phyloP scores from a whole-genome alignment of 1,140 invertebrate species.

The Caenorhabditis remanei region DNA sequence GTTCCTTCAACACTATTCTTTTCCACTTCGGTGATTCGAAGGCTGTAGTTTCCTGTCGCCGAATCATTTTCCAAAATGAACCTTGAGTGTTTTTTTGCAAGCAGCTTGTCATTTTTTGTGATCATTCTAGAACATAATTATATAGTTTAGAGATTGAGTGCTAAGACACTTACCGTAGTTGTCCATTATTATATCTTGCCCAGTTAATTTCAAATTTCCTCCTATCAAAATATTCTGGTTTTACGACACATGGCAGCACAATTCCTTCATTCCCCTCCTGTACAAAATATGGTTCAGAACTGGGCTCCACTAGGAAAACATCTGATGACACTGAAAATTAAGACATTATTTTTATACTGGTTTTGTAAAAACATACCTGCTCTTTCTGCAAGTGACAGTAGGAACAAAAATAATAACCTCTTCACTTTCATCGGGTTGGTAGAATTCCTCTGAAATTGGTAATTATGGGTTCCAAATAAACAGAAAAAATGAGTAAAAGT shows the following conservation, averaged over 20 bases:
- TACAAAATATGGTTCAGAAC: conserved; percentile 51
- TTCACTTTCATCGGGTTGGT: not conserved
- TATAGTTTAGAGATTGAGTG: no score
- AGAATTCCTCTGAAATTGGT: conserved; percentile 24
- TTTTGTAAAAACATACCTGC: not conserved
- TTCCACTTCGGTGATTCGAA: conserved; percentile 51
- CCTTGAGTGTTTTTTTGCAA: conserved; percentile 19
- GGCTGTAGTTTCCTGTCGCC: conserved; percentile 52
- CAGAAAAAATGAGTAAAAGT: not conserved
- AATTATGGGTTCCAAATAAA: not conserved
- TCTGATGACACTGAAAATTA: conserved; percentile 19
- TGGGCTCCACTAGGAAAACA: not conserved
- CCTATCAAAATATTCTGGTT: conserved; percentile 38
- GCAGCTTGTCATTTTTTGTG: conserved; percentile 40
- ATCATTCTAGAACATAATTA: not conserved
- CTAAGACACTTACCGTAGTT: not conserved
- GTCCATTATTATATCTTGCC: conserved; percentile 57
- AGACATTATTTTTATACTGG: not conserved
- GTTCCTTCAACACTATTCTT: conserved; percentile 42
- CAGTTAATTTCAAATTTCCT: conserved; percentile 58
- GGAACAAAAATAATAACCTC: not conserved
- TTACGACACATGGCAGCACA: conserved; percentile 39
- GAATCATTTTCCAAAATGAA: conserved; percentile 36
- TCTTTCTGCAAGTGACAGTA: not conserved
- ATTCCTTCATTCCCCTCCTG: conserved; percentile 50